A percentile compares a stretch with the other conserved stretches of the same genome.
These are phyloP conservation scores for Chrysopilus asiliformis DNA, from an alignment of 2,888 invertebrate species.

Conservation along the genomic window DNA sequence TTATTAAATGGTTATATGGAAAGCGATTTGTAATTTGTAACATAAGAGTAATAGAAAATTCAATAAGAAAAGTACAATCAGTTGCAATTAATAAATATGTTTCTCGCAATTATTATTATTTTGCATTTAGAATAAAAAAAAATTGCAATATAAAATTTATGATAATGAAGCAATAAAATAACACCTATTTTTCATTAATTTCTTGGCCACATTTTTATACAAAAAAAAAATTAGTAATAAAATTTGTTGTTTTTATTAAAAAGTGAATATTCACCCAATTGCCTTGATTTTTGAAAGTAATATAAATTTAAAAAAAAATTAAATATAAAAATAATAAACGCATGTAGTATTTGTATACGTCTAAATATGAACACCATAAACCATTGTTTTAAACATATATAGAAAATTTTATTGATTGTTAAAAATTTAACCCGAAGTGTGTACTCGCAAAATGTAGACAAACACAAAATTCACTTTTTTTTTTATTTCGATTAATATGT, in stretches of 20 bases:
- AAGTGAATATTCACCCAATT: constrained; percentile 5
- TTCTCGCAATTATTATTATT: not conserved
- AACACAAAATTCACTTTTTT: too few relatives aligned
- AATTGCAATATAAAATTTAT: not conserved
- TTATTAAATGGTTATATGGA: too few relatives aligned
- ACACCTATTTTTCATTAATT: not conserved
- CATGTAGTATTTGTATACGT: constrained; percentile 3
- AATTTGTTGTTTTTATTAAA: not conserved
- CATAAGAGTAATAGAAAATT: too few relatives aligned
- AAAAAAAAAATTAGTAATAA: not conserved
- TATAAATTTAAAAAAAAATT: not conserved
- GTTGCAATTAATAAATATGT: too few relatives aligned
- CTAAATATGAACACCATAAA: too few relatives aligned
- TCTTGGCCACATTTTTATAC: not conserved
- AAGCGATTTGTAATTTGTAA: too few relatives aligned
- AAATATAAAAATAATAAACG: constrained; percentile 1
- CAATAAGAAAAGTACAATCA: too few relatives aligned
- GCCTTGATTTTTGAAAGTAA: constrained; percentile 3
- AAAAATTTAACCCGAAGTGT: too few relatives aligned
- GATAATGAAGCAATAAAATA: not conserved
- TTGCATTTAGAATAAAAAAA: not conserved
- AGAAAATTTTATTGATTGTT: too few relatives aligned
- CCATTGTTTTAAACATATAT: too few relatives aligned
- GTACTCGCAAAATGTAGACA: too few relatives aligned
- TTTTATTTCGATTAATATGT: too few relatives aligned